These are phyloP conservation scores for Microcebus griseorufus DNA, from an alignment of 2,113 vertebrate species.

Conservation along the genomic window DNA sequence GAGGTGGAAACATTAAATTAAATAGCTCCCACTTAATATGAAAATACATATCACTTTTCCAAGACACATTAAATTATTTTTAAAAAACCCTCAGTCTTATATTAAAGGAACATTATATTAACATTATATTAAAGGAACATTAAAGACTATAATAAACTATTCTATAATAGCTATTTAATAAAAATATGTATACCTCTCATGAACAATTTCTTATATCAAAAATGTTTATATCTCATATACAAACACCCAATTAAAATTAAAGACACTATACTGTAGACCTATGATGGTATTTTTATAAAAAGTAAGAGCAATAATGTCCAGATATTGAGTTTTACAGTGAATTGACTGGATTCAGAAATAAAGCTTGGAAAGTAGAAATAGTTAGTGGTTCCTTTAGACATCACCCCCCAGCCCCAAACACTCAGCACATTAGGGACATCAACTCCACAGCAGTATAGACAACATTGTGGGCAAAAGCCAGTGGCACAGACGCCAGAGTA, in stretches of 20 bases:
- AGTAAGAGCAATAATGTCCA: background rate
- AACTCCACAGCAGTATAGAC: background rate
- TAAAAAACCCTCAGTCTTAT: background rate
- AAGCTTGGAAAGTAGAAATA: background rate
- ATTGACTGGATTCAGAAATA: background rate
- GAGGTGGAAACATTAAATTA: background rate
- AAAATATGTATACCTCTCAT: background rate
- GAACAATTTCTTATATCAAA: constrained; percentile 6
- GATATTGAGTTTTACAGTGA: background rate
- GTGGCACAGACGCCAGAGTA: background rate
- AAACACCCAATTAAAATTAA: background rate
- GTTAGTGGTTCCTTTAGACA: background rate
- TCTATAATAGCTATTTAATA: background rate
- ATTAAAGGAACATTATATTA: background rate
- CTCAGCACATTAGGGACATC: background rate
- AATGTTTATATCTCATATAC: background rate
- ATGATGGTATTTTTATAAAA: background rate
- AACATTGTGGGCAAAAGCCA: background rate
- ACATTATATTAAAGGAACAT: background rate
- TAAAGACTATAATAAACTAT: background rate
- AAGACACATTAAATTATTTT: background rate
- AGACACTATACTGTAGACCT: background rate
- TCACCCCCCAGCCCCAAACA: background rate
- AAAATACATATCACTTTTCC: background rate
- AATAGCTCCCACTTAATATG: background rate